phyloP scores from a whole-genome alignment of 2,113 vertebrate species.

The Melozone crissalis region DNA sequence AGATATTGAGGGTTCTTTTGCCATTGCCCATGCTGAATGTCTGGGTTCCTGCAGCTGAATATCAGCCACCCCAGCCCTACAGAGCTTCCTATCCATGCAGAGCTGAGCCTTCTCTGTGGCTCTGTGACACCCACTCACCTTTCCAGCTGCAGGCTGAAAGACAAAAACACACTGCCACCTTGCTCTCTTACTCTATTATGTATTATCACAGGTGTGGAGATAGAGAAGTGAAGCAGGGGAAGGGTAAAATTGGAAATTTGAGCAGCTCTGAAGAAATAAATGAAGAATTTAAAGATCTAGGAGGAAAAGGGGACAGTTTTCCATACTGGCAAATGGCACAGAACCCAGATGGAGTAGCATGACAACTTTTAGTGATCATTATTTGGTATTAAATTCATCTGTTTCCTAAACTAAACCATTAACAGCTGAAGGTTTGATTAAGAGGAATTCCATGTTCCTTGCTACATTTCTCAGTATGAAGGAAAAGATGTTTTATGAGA shows the following conservation, averaged over 20 bases:
- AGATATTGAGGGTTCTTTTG: background rate
- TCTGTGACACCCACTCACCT: background rate
- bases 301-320: background rate
- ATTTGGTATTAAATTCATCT: background rate
- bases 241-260: background rate
- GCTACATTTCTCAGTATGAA: background rate
- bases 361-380: background rate
- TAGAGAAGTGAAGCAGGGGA: background rate
- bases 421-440: background rate
- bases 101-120: background rate
- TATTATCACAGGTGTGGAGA: background rate
- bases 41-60: background rate
- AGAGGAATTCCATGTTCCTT: background rate
- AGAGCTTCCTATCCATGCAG: fast-evolving
- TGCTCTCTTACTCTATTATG: background rate
- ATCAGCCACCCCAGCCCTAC: background rate
- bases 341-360: background rate
- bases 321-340: background rate
- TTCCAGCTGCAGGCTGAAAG: background rate
- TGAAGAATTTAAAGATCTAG: background rate
- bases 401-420: background rate
- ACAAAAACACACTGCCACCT: background rate
- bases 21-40: background rate
- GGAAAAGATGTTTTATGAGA: background rate
- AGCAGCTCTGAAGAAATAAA: background rate